Base-by-base conservation (phyloP, 2,888 invertebrate species). In the Heliconius ethilla region DNA sequence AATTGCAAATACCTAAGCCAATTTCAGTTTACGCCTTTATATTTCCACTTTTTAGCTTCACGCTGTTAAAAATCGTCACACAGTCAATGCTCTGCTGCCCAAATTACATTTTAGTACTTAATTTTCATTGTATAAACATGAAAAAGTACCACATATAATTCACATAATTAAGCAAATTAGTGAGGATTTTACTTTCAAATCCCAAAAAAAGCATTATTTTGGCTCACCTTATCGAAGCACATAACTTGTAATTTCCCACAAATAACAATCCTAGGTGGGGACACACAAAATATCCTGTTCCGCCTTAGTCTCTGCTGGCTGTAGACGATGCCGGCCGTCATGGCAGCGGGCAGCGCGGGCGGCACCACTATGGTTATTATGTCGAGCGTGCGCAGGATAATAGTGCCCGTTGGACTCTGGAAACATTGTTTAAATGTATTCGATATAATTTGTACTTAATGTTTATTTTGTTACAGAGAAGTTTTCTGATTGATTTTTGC, bases 291-390 rank as follows among this genome's bases (percentile, higher is more conserved):
- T 85, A 98, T 97, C 81, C 95, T 95, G 75, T 95, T 92, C 79
- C 93, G 94, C 83, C 96, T 95, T 81, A 98, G 90, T 25, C 97
- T 94, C 75, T 95, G 95, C 88, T 97, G 97, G 80, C 97, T 97
- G 90, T 97, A 97, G 40, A 97, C 95, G 75, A 96, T 97, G 78
- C 97, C 97, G 29, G 97, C 96, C 1, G 97, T 97, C 97, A 98
- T 97, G 51, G 97, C 97, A 76, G 97, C 98, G 10, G 99, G 99
- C 67, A 99, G 91, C 15, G 98, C 98, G 7, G 99, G 98, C 0
- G 99, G 98, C 29, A 99, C 97, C 13, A 98, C 98, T 83, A 99
- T 98, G 0, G 99, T 99, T 82, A 99, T 96, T 77, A 99, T 97
- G 88, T 99, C 99, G 82, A 99, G 92, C 2, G 97, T 97, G 74